phyloP scores from a whole-genome alignment of 37 sponge, comb jelly and placozoan genomes.

The Diacarnus erythraeanus region DNA sequence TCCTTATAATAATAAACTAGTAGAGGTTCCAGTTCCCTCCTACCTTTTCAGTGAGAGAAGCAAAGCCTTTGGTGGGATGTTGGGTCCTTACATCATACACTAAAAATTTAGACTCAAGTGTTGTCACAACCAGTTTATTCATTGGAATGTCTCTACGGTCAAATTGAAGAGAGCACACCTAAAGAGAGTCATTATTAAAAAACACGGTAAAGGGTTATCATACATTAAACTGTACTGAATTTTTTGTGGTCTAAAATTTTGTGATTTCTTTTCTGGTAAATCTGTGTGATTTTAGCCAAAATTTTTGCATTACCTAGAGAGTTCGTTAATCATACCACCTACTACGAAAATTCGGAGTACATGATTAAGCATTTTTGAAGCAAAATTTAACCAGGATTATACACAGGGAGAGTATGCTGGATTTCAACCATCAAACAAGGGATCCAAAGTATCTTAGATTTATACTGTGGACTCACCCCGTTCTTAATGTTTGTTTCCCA shows the following conservation, averaged over 20 bases:
- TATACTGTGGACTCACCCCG: constrained; percentile 72
- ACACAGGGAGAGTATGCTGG: not conserved
- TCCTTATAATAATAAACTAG: no score
- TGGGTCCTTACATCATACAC: constrained; percentile 89
- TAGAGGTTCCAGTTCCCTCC: no score
- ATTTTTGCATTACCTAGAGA: no score
- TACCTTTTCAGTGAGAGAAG: constrained; percentile 92
- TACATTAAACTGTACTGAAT: no score
- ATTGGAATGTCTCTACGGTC: constrained; percentile 94
- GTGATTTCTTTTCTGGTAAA: no score
- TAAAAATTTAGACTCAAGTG: constrained; percentile 84
- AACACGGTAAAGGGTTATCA: no score
- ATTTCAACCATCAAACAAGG: not conserved
- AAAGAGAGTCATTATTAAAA: not conserved
- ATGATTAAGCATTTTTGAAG: no score
- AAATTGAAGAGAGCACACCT: constrained; percentile 96
- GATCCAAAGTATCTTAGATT: not conserved
- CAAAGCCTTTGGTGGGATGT: constrained; percentile 90
- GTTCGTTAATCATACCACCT: no score
- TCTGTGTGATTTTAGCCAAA: no score
- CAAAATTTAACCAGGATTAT: no score
- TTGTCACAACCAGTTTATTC: constrained; percentile 96
- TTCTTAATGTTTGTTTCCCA: constrained; percentile 99
- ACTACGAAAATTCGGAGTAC: no score
- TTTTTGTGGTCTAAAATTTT: no score